Conservation (phyloP, 2,888 invertebrate genomes). For the Operophtera brumata region DNA sequence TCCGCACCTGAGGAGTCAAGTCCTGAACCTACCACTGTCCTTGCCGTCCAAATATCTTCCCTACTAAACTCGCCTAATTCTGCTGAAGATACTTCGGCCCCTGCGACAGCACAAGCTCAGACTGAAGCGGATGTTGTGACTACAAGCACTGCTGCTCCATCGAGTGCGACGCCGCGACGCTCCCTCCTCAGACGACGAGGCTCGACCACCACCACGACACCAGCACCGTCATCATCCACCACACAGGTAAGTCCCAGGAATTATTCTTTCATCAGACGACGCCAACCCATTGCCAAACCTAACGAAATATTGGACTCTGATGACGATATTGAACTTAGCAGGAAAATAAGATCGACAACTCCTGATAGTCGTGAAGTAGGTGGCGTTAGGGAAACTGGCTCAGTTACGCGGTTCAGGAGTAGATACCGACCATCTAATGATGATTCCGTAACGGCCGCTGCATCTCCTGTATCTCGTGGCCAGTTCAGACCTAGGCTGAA, state of each 20-base stretch:
- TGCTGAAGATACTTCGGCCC: conserved; percentile 44
- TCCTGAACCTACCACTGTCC: conserved; percentile 68
- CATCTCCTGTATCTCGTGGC: conserved; percentile 60
- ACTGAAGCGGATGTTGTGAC: conserved; percentile 50
- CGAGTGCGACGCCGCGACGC: conserved; percentile 46
- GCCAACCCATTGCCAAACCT: conserved; percentile 60
- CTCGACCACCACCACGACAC: conserved; percentile 49
- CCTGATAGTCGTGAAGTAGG: conserved; percentile 71
- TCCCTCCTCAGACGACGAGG: conserved; percentile 53
- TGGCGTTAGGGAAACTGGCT: conserved; percentile 37
- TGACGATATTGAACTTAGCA: conserved; percentile 49
- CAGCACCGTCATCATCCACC: conserved; percentile 48
- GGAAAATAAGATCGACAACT: conserved; percentile 74
- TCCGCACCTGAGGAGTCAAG: conserved; percentile 45
- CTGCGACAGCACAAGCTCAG: conserved; percentile 45
- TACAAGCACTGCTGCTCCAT: conserved; percentile 36
- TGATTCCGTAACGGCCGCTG: conserved; percentile 66
- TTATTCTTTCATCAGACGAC: conserved; percentile 71
- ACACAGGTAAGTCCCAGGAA: conserved; percentile 81
- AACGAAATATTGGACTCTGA: conserved; percentile 67
- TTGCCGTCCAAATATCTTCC: conserved; percentile 73
- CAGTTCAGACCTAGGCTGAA: conserved; percentile 57
- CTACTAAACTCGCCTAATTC: conserved; percentile 61
- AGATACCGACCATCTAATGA: conserved; percentile 50
- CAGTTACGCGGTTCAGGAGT: conserved; percentile 49